A percentile compares a stretch with the other conserved stretches of the same genome.
Evolutionary conservation across 2,888 invertebrate species (phyloP).

Genomic region (Toxonevra muliebris): DNA sequence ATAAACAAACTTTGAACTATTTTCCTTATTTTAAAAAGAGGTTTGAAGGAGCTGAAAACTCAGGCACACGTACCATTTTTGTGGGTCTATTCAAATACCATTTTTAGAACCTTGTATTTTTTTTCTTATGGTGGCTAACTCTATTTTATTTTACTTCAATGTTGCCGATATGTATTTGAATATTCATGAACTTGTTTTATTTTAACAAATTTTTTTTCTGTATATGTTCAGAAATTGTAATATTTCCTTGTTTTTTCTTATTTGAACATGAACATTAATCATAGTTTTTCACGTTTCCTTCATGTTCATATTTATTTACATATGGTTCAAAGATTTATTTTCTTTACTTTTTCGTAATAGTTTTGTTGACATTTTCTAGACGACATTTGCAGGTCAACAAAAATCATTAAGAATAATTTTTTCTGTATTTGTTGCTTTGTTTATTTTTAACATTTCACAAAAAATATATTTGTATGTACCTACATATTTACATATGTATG

Average conservation of each 20-base stretch:
- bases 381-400: slow-evolving; percentile 45
- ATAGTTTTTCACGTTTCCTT: slow-evolving; percentile 53
- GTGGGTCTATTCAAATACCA: too few relatives aligned
- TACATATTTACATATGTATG: not conserved
- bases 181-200: too few relatives aligned
- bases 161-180: too few relatives aligned
- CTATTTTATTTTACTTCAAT: too few relatives aligned
- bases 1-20: too few relatives aligned
- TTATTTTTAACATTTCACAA: slow-evolving; percentile 33
- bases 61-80: too few relatives aligned
- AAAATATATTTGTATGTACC: not conserved
- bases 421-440: slow-evolving; percentile 48
- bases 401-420: slow-evolving; percentile 53
- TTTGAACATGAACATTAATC: slow-evolving; percentile 51
- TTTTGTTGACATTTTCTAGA: slow-evolving; percentile 32
- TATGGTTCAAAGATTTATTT: slow-evolving; percentile 24
- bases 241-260: not conserved
- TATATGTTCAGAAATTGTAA: not conserved
- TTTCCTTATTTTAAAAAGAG: too few relatives aligned
- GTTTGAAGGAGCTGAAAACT: too few relatives aligned
- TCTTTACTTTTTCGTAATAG: slow-evolving; percentile 33
- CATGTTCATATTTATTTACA: slow-evolving; percentile 31
- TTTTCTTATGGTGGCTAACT: too few relatives aligned
- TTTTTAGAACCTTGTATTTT: too few relatives aligned
- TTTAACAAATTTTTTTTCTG: too few relatives aligned